Conservation (phyloP, 2,113 vertebrate species). For the Narcine bancroftii region DNA sequence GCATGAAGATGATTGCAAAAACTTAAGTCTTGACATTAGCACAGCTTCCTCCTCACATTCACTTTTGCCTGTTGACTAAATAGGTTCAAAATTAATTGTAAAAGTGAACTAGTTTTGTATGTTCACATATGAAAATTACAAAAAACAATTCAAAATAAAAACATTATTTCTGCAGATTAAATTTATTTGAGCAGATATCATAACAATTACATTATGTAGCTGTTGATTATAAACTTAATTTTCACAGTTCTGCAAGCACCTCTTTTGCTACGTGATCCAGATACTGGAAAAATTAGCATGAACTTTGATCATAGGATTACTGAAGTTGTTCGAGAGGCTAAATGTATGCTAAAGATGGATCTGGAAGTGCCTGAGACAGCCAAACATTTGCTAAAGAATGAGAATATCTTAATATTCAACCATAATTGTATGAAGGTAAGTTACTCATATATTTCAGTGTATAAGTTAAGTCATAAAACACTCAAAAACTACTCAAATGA, state of each 20-base stretch:
- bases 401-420: constrained; percentile 54
- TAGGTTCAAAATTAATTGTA: not conserved
- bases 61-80: not conserved
- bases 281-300: constrained; percentile 59
- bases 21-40: no score
- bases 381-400: constrained; percentile 55
- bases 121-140: not conserved
- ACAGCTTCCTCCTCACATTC: no score
- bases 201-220: not conserved
- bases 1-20: no score
- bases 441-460: no score
- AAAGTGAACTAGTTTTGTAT: not conserved
- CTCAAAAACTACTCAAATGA: no score
- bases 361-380: constrained; percentile 67
- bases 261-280: constrained; percentile 60
- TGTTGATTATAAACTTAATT: constrained; percentile 1
- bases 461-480: no score
- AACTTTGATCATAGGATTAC: constrained; percentile 70
- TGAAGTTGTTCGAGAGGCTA: constrained; percentile 64
- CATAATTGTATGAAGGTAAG: constrained; percentile 62
- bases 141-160: not conserved
- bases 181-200: not conserved
- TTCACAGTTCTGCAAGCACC: constrained; percentile 61
- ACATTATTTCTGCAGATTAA: not conserved
- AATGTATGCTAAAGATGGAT: constrained; percentile 67